Evolutionary conservation across 2,113 vertebrate genomes (phyloP).

Genomic region (Nestor notabilis): DNA sequence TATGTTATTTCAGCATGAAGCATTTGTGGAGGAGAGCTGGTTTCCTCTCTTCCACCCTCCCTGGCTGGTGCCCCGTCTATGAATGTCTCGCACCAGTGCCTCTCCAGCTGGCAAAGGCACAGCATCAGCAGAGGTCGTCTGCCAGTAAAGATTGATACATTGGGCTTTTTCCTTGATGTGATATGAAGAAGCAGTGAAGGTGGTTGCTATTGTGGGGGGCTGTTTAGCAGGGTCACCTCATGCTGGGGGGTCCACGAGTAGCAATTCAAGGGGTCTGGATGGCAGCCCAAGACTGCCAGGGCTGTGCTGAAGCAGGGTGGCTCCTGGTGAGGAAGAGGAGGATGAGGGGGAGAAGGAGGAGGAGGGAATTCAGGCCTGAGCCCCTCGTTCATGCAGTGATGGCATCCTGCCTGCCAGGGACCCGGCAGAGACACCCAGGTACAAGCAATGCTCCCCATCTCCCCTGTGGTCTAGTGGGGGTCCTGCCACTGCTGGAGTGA

Average conservation of each 20-base stretch:
- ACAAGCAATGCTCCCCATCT: neutral
- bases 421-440: neutral
- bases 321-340: neutral
- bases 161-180: neutral
- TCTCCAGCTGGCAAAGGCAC: neutral
- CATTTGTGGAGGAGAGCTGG: neutral
- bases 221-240: neutral
- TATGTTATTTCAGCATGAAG: neutral
- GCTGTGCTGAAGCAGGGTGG: neutral
- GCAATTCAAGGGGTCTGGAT: neutral
- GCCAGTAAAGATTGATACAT: neutral
- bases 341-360: neutral
- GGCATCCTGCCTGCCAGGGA: neutral
- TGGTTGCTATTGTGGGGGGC: neutral
- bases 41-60: neutral
- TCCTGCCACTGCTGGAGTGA: neutral
- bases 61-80: rapidly evolving
- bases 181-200: neutral
- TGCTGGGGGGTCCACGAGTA: rapidly evolving
- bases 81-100: rapidly evolving
- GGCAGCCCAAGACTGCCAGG: neutral
- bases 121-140: neutral
- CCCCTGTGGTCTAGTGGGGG: rapidly evolving
- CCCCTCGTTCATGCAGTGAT: neutral
- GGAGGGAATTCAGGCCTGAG: neutral